Base-by-base conservation (phyloP, 2,113 vertebrate genomes). In the Electrona antarctica region DNA sequence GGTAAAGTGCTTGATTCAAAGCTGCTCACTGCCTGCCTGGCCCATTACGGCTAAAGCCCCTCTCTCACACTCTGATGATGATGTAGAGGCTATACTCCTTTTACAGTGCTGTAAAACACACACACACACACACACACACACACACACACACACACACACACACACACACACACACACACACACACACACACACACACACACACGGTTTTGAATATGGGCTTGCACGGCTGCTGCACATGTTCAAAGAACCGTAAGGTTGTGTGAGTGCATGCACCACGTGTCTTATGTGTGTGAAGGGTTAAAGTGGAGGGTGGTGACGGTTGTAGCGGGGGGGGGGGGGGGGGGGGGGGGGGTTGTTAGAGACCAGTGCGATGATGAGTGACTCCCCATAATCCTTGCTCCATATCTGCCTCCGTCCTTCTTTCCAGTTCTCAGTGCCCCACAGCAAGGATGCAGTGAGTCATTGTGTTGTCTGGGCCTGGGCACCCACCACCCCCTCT, bases 1-100 rank as follows among this genome's bases (percentile, higher is more conserved):
- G 82, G 54, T 90, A 4, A 79, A 90, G 85, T 85, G 85, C 82
- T 76, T 80, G 71, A 84, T 81, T 78, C 80, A 74, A 78, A 73
- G 80, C 78, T 74, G 21, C 74, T 12, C 67, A 62, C 78, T 81
- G 77, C 76, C 79, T 75, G 57, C 76, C 79, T 75, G 57, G 59
- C 60, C 84, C 83, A 88, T 91, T 88, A 86, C 52, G 65, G 67
- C 63, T 87, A 83, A 41, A 85, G 74, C 80, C 72, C 48, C 67
- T 78, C 67, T 78, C 70, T 84, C 78, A 88, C 79, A 78, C 81
- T 41, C 82, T 81, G 71, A 21, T 41, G 33, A 4, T 41, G 33
- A 80, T 79, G 70, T 67, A 77, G 69, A 76, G 60, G 80, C 75
- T 78, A 21, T 21, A 57, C 73, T 71, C 56, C 54, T 78, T 82